phyloP scores from a whole-genome alignment of 2,113 vertebrate species.

The Podarcis cretensis region DNA sequence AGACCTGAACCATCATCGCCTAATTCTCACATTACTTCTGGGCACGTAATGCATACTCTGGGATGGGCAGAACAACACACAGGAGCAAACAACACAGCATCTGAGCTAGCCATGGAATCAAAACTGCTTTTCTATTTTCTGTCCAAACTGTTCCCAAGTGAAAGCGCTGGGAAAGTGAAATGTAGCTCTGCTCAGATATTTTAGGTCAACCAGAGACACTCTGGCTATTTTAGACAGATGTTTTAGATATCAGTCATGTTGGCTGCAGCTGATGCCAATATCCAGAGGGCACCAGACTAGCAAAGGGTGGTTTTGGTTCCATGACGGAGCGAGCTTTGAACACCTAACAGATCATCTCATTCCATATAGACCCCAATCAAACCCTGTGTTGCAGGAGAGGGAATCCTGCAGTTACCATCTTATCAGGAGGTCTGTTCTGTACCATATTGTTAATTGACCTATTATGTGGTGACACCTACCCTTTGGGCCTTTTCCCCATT shows the following conservation, averaged over 20 bases:
- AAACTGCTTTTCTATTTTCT: background rate
- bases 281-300: too few species aligned
- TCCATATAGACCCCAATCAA: too few species aligned
- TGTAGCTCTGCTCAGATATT: background rate
- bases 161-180: background rate
- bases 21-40: background rate
- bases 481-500: too few species aligned
- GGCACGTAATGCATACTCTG: background rate
- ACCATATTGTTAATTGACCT: too few species aligned
- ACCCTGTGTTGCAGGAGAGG: too few species aligned
- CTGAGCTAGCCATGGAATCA: background rate
- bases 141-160: background rate
- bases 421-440: too few species aligned
- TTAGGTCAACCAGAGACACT: background rate
- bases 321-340: background rate
- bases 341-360: too few species aligned
- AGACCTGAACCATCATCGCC: background rate
- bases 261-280: too few species aligned
- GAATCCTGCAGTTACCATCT: too few species aligned
- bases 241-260: too few species aligned
- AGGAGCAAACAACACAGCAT: background rate
- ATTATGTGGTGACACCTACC: too few species aligned
- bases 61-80: background rate
- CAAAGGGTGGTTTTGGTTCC: background rate
- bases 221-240: too few species aligned